A percentile compares a stretch with the other conserved stretches of the same genome.
Evolutionary conservation across 1,140 invertebrate genomes (phyloP).

Genomic region (Halesus radiatus): DNA sequence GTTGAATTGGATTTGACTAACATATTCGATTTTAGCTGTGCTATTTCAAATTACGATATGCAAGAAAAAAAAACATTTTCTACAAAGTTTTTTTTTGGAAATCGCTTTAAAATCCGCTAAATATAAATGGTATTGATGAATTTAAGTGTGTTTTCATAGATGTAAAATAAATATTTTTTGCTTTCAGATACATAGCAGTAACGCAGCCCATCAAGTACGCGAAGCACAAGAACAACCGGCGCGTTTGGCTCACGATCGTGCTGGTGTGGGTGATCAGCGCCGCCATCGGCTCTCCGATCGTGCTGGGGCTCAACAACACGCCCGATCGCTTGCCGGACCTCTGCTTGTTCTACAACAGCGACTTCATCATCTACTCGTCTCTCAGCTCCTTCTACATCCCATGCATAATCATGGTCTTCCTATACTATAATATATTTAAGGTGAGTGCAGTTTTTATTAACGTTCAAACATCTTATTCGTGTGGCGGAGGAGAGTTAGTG

Average conservation of each 20-base stretch:
- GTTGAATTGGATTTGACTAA: too few relatives aligned
- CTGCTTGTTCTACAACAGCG: constrained; percentile 97
- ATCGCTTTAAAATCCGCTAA: too few relatives aligned
- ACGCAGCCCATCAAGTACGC: constrained; percentile 99
- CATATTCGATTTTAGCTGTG: too few relatives aligned
- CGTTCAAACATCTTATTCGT: too few relatives aligned
- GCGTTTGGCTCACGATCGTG: constrained; percentile 96
- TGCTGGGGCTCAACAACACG: constrained; percentile 94
- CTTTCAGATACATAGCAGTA: constrained; percentile 96
- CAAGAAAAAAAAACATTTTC: too few relatives aligned
- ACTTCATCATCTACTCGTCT: constrained; percentile 98
- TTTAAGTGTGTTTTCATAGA: too few relatives aligned
- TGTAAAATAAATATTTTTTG: too few relatives aligned
- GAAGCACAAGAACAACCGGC: constrained; percentile 96
- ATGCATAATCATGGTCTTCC: constrained; percentile 98
- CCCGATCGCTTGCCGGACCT: constrained; percentile 81
- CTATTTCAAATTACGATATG: too few relatives aligned
- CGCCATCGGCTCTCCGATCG: constrained; percentile 97
- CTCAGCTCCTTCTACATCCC: constrained; percentile 99
- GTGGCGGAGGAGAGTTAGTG: too few relatives aligned
- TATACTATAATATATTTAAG: constrained; percentile 99
- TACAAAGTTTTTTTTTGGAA: too few relatives aligned
- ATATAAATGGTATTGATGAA: too few relatives aligned
- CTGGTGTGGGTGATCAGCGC: constrained; percentile 96
- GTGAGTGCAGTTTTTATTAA: constrained; percentile 68